Base-by-base conservation (phyloP, 2,113 vertebrate species). In the Heterochromis multidens region DNA sequence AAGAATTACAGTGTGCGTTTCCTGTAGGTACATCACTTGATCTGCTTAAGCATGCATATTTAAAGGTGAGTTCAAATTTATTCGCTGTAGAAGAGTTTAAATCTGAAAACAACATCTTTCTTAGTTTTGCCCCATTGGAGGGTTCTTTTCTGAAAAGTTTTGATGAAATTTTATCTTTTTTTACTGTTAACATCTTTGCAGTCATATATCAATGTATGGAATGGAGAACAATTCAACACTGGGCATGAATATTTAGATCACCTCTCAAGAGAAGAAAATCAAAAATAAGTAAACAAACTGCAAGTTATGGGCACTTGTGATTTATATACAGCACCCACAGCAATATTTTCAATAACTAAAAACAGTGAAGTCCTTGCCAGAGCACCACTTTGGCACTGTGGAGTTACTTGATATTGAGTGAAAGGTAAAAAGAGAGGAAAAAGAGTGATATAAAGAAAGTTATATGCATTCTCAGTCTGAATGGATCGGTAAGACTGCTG, bases 11-110 rank as follows among this genome's bases (percentile, higher is more conserved):
- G 59, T 13, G 52, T 58, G 65, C 2, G 14, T 89, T 87, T 81
- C 82, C 89, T 89, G 77, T 13, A 56, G 84, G 60, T 43, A 62
- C 40, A 65, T 70, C 23, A 58, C 59, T 86, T 43, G 67, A 84
- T 87, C 65, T 80, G 79, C 17, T 84, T 77, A 59, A 88, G 35
- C 35, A n/a, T 29, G 62, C 57, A 77, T 54, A 79, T 82, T 91
- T 61, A 79, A 70, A 82, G 61, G 82, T 79, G 85, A 23, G 43
- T 56, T 85, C 62, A 60, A 79, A 65, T 89, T 90, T 85, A 59
- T 78, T 83, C 79, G 86, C 77, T 21, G 1, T 56, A 65, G 62
- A 84, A 23, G 67, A 63, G 21, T 80, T 65, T 57, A 37, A 72
- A 19, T 85, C 54, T 57, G 65, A 83, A 83, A 83, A 40, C 12